These are phyloP conservation scores for Acipenser transmontanus DNA, from an alignment of 2,797 vertebrate genomes.

Conservation along the genomic window DNA sequence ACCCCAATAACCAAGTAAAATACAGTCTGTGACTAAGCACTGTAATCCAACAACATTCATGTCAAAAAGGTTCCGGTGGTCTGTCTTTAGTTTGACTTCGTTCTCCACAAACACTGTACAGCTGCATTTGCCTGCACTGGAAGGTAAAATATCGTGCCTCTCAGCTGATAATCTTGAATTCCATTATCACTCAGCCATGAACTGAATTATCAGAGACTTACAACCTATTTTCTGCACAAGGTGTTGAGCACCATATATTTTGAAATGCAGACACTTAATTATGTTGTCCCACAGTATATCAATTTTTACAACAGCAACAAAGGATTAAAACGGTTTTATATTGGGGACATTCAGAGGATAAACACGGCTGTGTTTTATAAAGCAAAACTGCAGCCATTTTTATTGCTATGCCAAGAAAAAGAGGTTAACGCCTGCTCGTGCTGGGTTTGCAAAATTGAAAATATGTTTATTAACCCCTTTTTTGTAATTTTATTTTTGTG, in stretches of 20 bases:
- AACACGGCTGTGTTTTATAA: constrained; percentile 34
- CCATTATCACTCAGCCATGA: constrained; percentile 45
- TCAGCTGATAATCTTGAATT: constrained; percentile 47
- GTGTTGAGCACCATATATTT: constrained; percentile 39
- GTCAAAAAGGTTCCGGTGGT: not conserved
- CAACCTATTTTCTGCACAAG: constrained; percentile 41
- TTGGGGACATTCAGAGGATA: constrained; percentile 49
- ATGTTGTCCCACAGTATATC: constrained; percentile 57
- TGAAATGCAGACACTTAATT: constrained; percentile 58
- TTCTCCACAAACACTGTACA: constrained; percentile 6
- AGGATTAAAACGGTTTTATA: constrained; percentile 58
- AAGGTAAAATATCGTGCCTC: constrained; percentile 30
- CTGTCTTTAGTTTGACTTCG: constrained; percentile 1
- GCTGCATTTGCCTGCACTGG: constrained; percentile 10
- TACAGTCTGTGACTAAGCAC: constrained; percentile 19
- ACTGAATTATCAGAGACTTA: constrained; percentile 49
- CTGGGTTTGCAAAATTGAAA: too few species aligned
- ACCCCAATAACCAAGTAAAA: constrained; percentile 32
- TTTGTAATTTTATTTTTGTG: too few species aligned
- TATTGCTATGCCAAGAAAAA: constrained; percentile 26
- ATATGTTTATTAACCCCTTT: too few species aligned
- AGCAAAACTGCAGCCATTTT: constrained; percentile 38
- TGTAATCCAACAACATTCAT: not conserved
- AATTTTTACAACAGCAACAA: constrained; percentile 57
- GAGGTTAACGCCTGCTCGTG: constrained; percentile 9